A percentile compares a stretch with the other conserved stretches of the same genome.
These are phyloP conservation scores for Miltochrista miniata DNA, from an alignment of 2,888 invertebrate species.

Conservation along the genomic window DNA sequence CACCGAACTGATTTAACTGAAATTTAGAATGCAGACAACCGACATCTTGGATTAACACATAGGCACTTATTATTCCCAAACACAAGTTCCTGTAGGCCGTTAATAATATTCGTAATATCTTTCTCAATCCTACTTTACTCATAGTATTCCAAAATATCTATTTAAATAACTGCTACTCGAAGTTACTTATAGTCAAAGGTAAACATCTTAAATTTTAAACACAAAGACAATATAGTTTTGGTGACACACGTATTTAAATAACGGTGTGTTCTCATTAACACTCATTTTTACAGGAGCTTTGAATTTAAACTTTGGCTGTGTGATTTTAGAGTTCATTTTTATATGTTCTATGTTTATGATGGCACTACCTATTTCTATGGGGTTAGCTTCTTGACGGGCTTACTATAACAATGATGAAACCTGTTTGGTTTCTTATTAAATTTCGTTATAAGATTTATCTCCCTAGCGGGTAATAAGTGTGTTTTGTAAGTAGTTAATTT, in stretches of 20 bases:
- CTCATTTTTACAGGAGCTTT: constrained; percentile 30
- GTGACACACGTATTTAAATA: constrained; percentile 66
- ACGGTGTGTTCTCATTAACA: constrained; percentile 72
- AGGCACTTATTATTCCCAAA: too few species aligned
- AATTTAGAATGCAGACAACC: too few species aligned
- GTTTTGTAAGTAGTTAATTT: too few species aligned
- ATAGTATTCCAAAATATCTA: too few species aligned
- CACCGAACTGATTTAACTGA: too few species aligned
- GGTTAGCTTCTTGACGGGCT: constrained; percentile 70
- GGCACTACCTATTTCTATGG: constrained; percentile 52
- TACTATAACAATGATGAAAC: constrained; percentile 53
- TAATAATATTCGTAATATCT: too few species aligned
- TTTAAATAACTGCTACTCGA: constrained; percentile 20
- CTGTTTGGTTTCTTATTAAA: constrained; percentile 44
- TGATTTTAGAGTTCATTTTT: constrained; percentile 43
- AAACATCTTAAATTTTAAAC: constrained; percentile 48
- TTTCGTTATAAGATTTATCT: constrained; percentile 16
- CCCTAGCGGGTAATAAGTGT: too few species aligned
- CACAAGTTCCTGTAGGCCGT: too few species aligned
- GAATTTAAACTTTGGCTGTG: constrained; percentile 31
- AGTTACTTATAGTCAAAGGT: constrained; percentile 48
- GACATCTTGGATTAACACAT: too few species aligned
- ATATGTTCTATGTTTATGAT: constrained; percentile 30
- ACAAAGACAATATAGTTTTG: constrained; percentile 59
- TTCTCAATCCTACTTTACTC: too few species aligned